phyloP scores from a whole-genome alignment of 2,113 vertebrate genomes.

The Mungos mungo region DNA sequence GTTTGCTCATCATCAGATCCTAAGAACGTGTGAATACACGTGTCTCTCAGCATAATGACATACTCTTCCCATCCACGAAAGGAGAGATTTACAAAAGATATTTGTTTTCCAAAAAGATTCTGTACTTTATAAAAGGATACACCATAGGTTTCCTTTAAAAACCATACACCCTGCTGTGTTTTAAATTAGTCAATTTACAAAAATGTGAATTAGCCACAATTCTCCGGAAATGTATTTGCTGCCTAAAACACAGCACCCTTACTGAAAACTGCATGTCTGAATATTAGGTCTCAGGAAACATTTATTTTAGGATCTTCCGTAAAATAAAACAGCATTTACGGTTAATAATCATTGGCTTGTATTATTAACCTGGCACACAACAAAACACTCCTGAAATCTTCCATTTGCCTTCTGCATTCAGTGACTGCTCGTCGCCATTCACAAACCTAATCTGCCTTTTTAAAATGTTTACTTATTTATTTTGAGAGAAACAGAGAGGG shows the following conservation, averaged over 20 bases:
- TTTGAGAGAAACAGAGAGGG: no score
- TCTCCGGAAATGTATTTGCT: slow-evolving; percentile 17
- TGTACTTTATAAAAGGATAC: slow-evolving; percentile 35
- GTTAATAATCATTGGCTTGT: slow-evolving; percentile 34
- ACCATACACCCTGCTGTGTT: slow-evolving; percentile 35
- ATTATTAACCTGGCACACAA: slow-evolving; percentile 28
- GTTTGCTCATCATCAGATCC: neutral
- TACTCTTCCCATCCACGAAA: neutral
- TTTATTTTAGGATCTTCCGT: neutral
- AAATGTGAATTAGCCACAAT: slow-evolving; percentile 54
- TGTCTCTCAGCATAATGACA: neutral
- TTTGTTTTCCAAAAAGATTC: slow-evolving; percentile 30
- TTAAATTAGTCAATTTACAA: slow-evolving; percentile 67
- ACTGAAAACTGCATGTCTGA: neutral
- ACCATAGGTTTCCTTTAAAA: slow-evolving; percentile 54
- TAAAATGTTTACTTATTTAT: no score
- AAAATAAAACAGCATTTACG: slow-evolving; percentile 23
- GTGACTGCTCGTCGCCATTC: neutral
- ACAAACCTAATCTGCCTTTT: neutral
- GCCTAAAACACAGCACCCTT: slow-evolving; percentile 24
- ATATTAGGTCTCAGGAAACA: neutral
- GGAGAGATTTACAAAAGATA: slow-evolving; percentile 38
- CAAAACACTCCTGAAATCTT: neutral
- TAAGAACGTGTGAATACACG: neutral
- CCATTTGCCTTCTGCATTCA: neutral